Conservation (phyloP, 2,888 invertebrate species). For the Yponomeuta sedellus region DNA sequence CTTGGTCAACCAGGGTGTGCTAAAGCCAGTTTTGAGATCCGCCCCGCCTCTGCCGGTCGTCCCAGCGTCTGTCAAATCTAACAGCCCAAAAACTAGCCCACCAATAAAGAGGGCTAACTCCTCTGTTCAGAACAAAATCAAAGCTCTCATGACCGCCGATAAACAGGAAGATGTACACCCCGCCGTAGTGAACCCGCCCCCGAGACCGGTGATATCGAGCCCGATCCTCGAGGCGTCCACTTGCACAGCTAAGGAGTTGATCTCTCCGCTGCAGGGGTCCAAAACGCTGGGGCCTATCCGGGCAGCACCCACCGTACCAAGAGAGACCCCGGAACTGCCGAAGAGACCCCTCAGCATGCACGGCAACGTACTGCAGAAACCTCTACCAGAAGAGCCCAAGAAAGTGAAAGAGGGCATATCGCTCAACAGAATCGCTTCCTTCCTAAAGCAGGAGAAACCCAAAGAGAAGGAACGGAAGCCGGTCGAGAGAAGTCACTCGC, state of each 20-base stretch:
- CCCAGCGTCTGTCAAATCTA: slow-evolving; percentile 46
- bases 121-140: slow-evolving; percentile 61
- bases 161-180: slow-evolving; percentile 51
- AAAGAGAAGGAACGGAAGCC: slow-evolving; percentile 70
- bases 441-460: slow-evolving; percentile 79
- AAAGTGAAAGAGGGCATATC: slow-evolving; percentile 78
- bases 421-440: slow-evolving; percentile 85
- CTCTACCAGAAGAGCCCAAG: slow-evolving; percentile 69
- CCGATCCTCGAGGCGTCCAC: slow-evolving; percentile 90
- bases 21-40: slow-evolving; percentile 69
- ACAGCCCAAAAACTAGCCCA: slow-evolving; percentile 53
- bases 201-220: slow-evolving; percentile 86
- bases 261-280: slow-evolving; percentile 78
- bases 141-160: slow-evolving; percentile 59
- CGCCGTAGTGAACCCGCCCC: slow-evolving; percentile 77
- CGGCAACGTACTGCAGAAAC: slow-evolving; percentile 53
- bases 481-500: slow-evolving; percentile 72
- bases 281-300: slow-evolving; percentile 78
- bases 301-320: slow-evolving; percentile 75
- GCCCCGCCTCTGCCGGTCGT: slow-evolving; percentile 81
- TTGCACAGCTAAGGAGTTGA: slow-evolving; percentile 84
- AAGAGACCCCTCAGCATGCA: slow-evolving; percentile 74
- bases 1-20: slow-evolving; percentile 46
- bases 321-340: slow-evolving; percentile 48
- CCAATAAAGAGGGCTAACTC: slow-evolving; percentile 60